Percentiles rank a stretch among this genome's conserved stretches.
Conservation (phyloP, 1,140 invertebrate species). For the Micrasema longulum region DNA sequence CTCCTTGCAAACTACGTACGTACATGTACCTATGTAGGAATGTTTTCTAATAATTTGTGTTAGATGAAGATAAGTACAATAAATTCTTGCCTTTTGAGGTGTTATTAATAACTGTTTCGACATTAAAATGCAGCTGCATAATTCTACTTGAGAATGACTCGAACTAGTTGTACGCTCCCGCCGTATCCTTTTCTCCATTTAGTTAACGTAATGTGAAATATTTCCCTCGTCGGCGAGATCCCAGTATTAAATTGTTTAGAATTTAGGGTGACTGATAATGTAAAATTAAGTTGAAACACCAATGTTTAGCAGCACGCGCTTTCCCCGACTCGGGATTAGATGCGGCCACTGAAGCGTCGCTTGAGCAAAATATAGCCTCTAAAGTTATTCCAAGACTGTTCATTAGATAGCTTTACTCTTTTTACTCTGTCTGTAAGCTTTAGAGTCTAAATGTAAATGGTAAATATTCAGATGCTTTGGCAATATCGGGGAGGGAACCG, state of each 20-base stretch:
- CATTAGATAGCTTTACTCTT: slow-evolving; percentile 56
- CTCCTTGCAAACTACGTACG: too few relatives aligned
- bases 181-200: too few relatives aligned
- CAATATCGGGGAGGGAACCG: not conserved
- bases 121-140: too few relatives aligned
- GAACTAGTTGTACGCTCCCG: too few relatives aligned
- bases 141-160: too few relatives aligned
- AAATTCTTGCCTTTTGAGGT: too few relatives aligned
- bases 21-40: too few relatives aligned
- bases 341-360: slow-evolving; percentile 3
- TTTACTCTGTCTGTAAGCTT: slow-evolving; percentile 55
- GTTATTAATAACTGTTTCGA: too few relatives aligned
- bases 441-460: slow-evolving; percentile 50
- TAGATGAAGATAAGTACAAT: too few relatives aligned
- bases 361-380: slow-evolving; percentile 51
- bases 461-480: slow-evolving; percentile 22
- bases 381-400: slow-evolving; percentile 56
- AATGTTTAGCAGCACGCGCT: slow-evolving; percentile 54
- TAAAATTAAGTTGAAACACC: slow-evolving; percentile 54
- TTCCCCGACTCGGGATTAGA: slow-evolving; percentile 29
- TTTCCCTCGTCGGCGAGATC: not conserved
- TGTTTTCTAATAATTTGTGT: too few relatives aligned
- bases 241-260: slow-evolving; percentile 53
- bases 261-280: slow-evolving; percentile 54
- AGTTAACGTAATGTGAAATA: too few relatives aligned